Conservation (phyloP, 2,797 vertebrate genomes). For the Enoplosus armatus region DNA sequence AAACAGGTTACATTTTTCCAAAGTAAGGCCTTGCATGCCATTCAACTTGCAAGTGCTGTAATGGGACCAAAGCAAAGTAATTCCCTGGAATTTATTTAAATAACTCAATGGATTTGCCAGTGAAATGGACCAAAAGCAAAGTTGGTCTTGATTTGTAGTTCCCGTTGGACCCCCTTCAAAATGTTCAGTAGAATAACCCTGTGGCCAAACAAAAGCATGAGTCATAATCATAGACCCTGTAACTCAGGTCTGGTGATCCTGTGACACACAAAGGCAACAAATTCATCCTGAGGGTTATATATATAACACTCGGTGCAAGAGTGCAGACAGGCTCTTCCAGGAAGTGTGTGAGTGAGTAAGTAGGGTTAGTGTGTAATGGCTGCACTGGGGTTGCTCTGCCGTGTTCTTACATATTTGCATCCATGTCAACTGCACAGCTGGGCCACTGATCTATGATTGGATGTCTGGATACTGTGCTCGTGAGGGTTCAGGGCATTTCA, state of each 20-base stretch:
- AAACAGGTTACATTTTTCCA: background rate
- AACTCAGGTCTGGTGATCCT: slow-evolving; percentile 57
- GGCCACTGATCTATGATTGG: slow-evolving; percentile 26
- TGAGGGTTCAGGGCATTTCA: slow-evolving; percentile 3
- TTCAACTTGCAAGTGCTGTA: slow-evolving; percentile 13
- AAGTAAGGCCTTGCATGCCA: background rate
- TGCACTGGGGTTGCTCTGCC: slow-evolving; percentile 21
- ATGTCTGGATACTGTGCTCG: slow-evolving; percentile 8
- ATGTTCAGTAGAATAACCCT: slow-evolving; percentile 1
- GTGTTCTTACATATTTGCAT: slow-evolving; percentile 40
- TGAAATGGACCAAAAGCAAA: slow-evolving; percentile 7
- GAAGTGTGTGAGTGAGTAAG: slow-evolving; percentile 72
- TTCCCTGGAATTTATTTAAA: background rate
- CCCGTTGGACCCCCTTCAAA: background rate
- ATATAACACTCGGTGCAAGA: slow-evolving; percentile 56
- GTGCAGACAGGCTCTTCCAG: slow-evolving; percentile 64
- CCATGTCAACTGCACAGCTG: slow-evolving; percentile 49
- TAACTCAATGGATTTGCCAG: slow-evolving; percentile 22
- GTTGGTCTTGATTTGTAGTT: slow-evolving; percentile 24
- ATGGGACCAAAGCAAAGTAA: background rate
- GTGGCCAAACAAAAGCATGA: slow-evolving; percentile 61
- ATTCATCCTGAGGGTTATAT: slow-evolving; percentile 68
- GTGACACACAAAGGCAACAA: slow-evolving; percentile 69
- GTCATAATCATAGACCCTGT: slow-evolving; percentile 48
- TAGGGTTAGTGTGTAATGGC: slow-evolving; percentile 51